Evolutionary conservation across 2,888 invertebrate species (phyloP), one percentile per base, ranked within the genome.

Genomic region (Hyposoter didymator): DNA sequence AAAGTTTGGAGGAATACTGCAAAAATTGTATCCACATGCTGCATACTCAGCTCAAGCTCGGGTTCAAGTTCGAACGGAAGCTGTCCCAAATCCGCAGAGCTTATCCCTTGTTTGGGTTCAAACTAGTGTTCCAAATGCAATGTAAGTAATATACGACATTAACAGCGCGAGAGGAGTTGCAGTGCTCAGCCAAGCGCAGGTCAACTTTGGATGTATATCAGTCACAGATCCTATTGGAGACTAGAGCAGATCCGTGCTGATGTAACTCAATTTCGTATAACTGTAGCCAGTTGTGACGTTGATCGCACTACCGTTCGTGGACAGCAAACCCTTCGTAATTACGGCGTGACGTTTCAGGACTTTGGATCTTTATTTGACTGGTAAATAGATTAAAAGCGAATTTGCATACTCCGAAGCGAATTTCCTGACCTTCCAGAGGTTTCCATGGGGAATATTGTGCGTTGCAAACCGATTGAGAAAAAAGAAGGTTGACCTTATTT

Each of bases 171-270:
- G 22, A 19, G 67, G 45, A 74, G n/a, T 74, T 78, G 66, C 69
- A 45, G 32, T 73, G 74, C 35, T 78, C 55, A 74, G 59, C 69
- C 66, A 28, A 79, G 45, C 78, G 62, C 28, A 64, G 49, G 47
- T 70, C 43, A 39, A 69, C 73, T 49, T 43, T 47, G 17, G 49
- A 64, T 62, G 62, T 52, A 66, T 69, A 75, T 75, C 74, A 22
- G 69, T 75, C 74, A 47, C 39, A 62, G 67, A 69, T 74, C 39
- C 45, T 74, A 69, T 83, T 83, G 66, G 52, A 14, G 32, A 35
- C 49, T 69, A 59, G 22, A 52, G 49, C 17, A 19, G 32, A 62
- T 62, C 70, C 69, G 43, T 32, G 67, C 8, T 17, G 45, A 22
- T 66, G 39, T 55, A 22, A 47, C n/a, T 43, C 19, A 22, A 47